Evolutionary conservation across 2,113 vertebrate species (phyloP), one percentile per base, ranked within the genome.

Genomic region (Cranoglanis bouderius): DNA sequence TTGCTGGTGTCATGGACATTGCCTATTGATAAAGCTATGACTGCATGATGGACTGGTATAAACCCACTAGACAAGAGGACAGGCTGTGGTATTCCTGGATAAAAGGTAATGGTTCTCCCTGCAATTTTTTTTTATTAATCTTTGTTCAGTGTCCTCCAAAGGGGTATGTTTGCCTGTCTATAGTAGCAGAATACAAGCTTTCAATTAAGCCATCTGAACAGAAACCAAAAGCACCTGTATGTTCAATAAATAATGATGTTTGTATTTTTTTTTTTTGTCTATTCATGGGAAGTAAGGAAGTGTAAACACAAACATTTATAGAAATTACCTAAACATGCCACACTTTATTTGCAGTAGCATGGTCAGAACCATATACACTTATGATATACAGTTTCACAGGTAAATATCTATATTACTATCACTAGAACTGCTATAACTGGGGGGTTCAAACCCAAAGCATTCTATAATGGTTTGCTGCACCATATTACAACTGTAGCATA

Each of bases 201-300:
- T 93, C 90, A 92, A 88, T 93, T 93, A 94, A 92, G 92, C 93
- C 94, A 94, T 93, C 92, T 91, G 80, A 95, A 92, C 92, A 93
- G 91, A 93, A 93, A 94, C 91, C 93, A 94, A 95, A 93, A 93
- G 92, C 92, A 95, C 92, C 94, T 96, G 94, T 95, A 95, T 92
- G 93, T 95, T 93, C 94, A 96, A 96, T 96, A 96, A 97, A 97
- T 94, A 94, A 94, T 96, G 95, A 88, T 95, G 93, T 85, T 89
- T 95, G 92, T 96, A 92, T 93, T 93, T 91, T 95, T 84, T 82
- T 78, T 91, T 88, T 82, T 65, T 19, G 43, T 72, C 40, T 35
- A 81, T 55, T 53, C n/a, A 35, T 81, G 19, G 32, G 40, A 67
- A 16, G 32, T 53, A 70, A 32, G 40, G 43, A 84, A 84, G 29